Base-by-base conservation (phyloP, 2,888 invertebrate genomes). In the Euplexia lucipara region DNA sequence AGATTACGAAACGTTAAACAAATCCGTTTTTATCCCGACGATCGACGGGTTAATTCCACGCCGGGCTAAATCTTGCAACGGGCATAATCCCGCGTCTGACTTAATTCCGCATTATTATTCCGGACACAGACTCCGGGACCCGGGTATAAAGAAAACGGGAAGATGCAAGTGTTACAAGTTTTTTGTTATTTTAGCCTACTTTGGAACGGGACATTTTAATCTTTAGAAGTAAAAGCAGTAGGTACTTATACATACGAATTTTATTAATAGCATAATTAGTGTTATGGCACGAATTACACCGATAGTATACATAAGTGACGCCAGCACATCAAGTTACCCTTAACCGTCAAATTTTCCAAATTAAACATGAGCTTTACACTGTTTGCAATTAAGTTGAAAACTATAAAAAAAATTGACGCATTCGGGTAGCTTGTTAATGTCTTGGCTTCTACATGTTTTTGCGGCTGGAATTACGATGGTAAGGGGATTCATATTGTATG, bases 41-140 rank as follows among this genome's bases (percentile, higher is more conserved):
- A 67, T 73, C 49, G 58, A 52, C 79, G 79, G 52, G 73, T 44
- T 64, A 72, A 64, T 72, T 45, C 78, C 26, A 16, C 20, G 41
- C 20, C 20, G 47, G 26, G 54, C 59, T 53, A 45, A 57, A 49
- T 57, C 75, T 74, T 48, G 54, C 75, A 73, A 18, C 54, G 18
- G 65, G 42, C 54, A 42, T 74, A 78, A 78, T 74, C 68, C 61
- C 70, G 67, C 60, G 57, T 56, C 73, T 70, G 71, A 56, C 59
- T 78, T 80, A 82, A 79, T 70, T 53, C 77, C 62, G 44, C 64
- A 79, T 85, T 79, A 85, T 78, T 81, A 84, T 83, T 77, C 84
- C 26, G 48, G 42, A 48, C 83, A 75, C 81, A 71, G 48, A 54
- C 39, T 66, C 66, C n/a, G 32, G 45, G 62, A 35, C 64, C 66